Percentiles rank a stretch among this genome's conserved stretches.
phyloP scores from a whole-genome alignment of 2,888 invertebrate species.

The Lissocephala sabroskyi region DNA sequence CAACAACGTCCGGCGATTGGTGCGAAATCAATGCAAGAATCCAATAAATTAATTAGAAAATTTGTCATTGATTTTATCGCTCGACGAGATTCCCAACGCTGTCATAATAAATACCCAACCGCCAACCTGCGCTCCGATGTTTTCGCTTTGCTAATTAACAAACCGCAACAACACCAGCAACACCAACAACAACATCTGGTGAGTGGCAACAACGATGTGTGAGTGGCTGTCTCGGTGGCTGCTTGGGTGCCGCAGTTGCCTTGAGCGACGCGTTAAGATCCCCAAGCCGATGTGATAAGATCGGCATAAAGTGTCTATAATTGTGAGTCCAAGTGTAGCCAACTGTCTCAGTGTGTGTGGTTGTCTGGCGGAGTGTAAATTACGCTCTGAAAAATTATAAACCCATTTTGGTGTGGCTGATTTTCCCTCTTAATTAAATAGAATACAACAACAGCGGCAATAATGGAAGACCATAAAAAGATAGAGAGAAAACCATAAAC shows the following conservation, averaged over 20 bases:
- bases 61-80: constrained; percentile 41
- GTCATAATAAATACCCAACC: constrained; percentile 15
- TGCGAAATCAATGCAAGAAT: constrained; percentile 16
- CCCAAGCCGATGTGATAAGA: neutral
- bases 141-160: constrained; percentile 11
- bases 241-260: neutral
- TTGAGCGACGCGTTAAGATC: constrained; percentile 4
- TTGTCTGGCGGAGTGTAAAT: neutral
- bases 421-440: constrained; percentile 2
- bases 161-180: neutral
- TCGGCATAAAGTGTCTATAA: constrained; percentile 2
- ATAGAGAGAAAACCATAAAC: neutral
- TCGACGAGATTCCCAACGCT: constrained; percentile 6
- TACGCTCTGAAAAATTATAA: constrained; percentile 1
- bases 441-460: neutral
- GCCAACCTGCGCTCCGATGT: neutral
- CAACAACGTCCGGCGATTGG: neutral
- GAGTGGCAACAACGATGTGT: neutral
- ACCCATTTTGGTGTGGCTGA: neutral
- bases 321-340: neutral
- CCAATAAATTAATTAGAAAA: constrained; percentile 43
- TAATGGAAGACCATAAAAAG: neutral
- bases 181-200: neutral
- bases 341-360: neutral
- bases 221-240: too few relatives aligned